phyloP scores from a whole-genome alignment of 2,888 invertebrate species.

The Spisula solida region DNA sequence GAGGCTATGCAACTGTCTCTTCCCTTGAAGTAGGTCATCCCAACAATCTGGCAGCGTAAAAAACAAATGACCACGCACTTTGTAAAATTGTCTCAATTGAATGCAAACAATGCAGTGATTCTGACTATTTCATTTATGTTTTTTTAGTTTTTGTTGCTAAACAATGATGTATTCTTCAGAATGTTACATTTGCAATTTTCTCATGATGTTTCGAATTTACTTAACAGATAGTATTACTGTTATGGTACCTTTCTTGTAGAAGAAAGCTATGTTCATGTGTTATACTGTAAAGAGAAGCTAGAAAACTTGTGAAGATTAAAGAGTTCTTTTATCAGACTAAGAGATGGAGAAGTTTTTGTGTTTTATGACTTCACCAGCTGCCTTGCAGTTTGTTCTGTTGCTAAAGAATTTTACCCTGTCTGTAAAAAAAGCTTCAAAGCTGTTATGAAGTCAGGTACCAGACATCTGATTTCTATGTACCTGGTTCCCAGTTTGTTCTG shows the following conservation, averaged over 20 bases:
- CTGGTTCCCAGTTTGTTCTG: not conserved
- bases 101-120: too few species aligned
- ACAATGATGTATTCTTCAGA: too few species aligned
- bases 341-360: conserved; percentile 28
- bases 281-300: not conserved
- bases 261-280: conserved; percentile 9
- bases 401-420: conserved; percentile 12
- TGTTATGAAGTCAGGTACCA: not conserved
- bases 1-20: too few species aligned
- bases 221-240: conserved; percentile 13
- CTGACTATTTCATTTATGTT: too few species aligned
- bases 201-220: not conserved
- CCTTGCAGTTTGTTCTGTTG: conserved; percentile 31
- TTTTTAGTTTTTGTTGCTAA: too few species aligned
- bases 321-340: conserved; percentile 34
- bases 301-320: not conserved
- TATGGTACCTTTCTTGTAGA: not conserved
- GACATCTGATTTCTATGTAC: not conserved
- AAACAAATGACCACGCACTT: too few species aligned
- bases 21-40: too few species aligned
- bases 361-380: conserved; percentile 51
- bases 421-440: not conserved
- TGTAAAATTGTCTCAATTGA: too few species aligned
- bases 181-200: conserved; percentile 7
- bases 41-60: too few species aligned